A percentile compares a stretch with the other conserved stretches of the same genome.
Evolutionary conservation across 1,140 invertebrate species (phyloP).

Genomic region (Scaptodrosophila lebanonensis): DNA sequence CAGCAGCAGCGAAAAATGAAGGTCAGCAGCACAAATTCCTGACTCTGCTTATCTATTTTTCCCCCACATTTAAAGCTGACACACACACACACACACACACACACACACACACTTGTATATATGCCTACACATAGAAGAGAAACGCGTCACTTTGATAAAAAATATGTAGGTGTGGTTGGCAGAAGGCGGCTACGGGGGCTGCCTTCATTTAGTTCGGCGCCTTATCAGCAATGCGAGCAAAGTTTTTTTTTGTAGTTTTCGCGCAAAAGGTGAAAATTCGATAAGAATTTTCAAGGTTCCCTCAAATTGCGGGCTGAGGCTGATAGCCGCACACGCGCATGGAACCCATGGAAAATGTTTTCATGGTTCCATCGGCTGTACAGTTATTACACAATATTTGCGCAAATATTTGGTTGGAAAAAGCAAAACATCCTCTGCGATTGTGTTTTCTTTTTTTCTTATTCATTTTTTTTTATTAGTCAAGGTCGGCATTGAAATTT

Average conservation of each 20-base stretch:
- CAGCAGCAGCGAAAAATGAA: slow-evolving; percentile 62
- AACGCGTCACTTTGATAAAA: slow-evolving; percentile 44
- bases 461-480: slow-evolving; percentile 55
- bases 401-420: slow-evolving; percentile 2
- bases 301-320: background rate
- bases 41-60: slow-evolving; percentile 51
- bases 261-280: slow-evolving; percentile 72
- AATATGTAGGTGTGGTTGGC: background rate
- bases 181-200: too few species aligned
- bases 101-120: too few species aligned
- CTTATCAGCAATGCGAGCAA: slow-evolving; percentile 12
- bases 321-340: slow-evolving; percentile 20
- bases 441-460: background rate
- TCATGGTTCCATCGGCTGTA: slow-evolving; percentile 4
- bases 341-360: slow-evolving; percentile 26
- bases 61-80: too few species aligned
- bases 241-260: slow-evolving; percentile 58
- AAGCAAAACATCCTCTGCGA: background rate
- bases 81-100: slow-evolving; percentile 5
- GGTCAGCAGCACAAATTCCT: slow-evolving; percentile 73
- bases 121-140: background rate
- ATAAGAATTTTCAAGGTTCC: slow-evolving; percentile 66
- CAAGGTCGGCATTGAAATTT: slow-evolving; percentile 61
- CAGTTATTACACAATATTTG: slow-evolving; percentile 53
- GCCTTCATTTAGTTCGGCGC: background rate